Base-by-base conservation (phyloP, 2,888 invertebrate genomes). In the Drosophila anceps region DNA sequence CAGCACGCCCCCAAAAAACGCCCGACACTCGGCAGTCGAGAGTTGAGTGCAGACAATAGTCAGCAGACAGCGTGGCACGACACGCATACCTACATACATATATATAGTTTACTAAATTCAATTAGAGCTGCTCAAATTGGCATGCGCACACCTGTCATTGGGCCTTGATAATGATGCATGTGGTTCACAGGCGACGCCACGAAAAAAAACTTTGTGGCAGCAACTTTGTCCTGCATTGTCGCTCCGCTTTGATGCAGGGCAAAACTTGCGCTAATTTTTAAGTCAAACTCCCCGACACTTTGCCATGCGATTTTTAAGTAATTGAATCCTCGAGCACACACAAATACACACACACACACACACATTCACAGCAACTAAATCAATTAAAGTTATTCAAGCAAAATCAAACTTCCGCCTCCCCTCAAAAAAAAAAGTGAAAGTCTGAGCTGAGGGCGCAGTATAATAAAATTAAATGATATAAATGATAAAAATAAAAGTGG, bases 111-210 rank as follows among this genome's bases (percentile, higher is more conserved):
- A 86, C 79, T 76, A 90, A 85, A 90, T 90, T 88, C 90, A 85
- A 85, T 85, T 90, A 85, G 90, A 85, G 74, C 74, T 83, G 82
- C 81, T 88, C 84, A 90, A 90, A 90, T 90, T 90, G 89, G 90
- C 90, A 90, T 74, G 89, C 85, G 84, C 87, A 86, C 90, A 88
- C 90, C 85, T 85, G 90, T 85, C 84, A 85, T 88, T 85, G 77
- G 83, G 70, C 66, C 50, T 79, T 90, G 90, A 85, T 85, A 85
- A 85, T 85, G 84, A 85, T 90, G 84, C 84, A 85, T 85, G 88
- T 90, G 84, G 90, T 70, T 87, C 73, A 68, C 59, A 62, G 65
- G 68, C 59, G 57, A 70, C 44, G 66, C 82, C 66, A 69, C 62
- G 6, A 31, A 18, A 69, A 69, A 84, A 81, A 86, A 88, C 81